These are phyloP conservation scores for Macrocentrus cingulum DNA, from an alignment of 1,140 invertebrate genomes.

Conservation along the genomic window DNA sequence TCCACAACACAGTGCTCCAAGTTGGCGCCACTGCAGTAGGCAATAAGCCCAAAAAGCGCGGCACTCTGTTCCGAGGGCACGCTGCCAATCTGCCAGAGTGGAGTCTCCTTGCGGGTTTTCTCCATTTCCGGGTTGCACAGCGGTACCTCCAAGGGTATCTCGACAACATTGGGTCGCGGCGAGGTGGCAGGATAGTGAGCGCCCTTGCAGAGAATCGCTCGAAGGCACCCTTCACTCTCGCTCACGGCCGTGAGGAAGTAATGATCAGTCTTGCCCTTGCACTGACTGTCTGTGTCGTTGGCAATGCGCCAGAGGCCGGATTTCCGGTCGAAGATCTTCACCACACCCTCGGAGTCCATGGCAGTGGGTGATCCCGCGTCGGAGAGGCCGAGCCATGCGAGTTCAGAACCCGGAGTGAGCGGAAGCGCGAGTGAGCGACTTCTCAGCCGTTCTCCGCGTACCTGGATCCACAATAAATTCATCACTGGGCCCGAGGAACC, in stretches of 20 bases:
- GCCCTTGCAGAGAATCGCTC: conserved; percentile 86
- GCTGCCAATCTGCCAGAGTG: conserved; percentile 66
- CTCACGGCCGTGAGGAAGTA: conserved; percentile 79
- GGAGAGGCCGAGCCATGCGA: conserved; percentile 82
- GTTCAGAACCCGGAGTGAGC: conserved; percentile 67
- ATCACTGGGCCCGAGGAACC: conserved; percentile 62
- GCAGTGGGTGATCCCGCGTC: conserved; percentile 75
- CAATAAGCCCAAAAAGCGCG: conserved; percentile 86
- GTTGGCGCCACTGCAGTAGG: conserved; percentile 79
- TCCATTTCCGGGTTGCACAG: conserved; percentile 81
- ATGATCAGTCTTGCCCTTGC: conserved; percentile 74
- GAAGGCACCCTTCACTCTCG: conserved; percentile 74
- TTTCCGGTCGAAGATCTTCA: conserved; percentile 67
- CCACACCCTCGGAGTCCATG: conserved; percentile 69
- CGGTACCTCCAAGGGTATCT: conserved; percentile 72
- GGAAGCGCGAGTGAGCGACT: conserved; percentile 65
- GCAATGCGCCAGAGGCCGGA: conserved; percentile 77
- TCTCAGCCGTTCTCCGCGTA: conserved; percentile 48
- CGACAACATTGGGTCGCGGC: conserved; percentile 78
- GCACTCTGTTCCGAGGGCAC: conserved; percentile 69
- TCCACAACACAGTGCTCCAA: conserved; percentile 84
- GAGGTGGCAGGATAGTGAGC: conserved; percentile 81
- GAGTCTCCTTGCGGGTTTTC: conserved; percentile 80
- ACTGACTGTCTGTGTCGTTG: conserved; percentile 70
- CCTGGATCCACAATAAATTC: conserved; percentile 59